Evolutionary conservation across 64 coral and sea anemone genomes (phyloP), one percentile per base, ranked within the genome.

Genomic region (Cladopsammia gracilis): DNA sequence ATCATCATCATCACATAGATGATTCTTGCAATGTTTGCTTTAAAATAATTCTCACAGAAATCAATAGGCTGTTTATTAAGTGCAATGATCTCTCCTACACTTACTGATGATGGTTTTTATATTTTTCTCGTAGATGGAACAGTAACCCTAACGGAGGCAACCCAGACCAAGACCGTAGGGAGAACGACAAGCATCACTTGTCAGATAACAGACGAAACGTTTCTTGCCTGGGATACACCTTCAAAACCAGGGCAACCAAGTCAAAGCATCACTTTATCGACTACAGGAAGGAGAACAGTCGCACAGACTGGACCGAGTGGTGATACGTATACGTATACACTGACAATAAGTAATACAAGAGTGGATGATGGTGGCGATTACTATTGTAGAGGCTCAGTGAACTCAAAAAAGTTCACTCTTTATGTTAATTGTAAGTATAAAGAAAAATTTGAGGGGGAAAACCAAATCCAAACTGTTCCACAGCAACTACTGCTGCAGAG

Each of bases 361-460:
- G 61, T n/a, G 6, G 9, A 84, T 3, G 80, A 84, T 67, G 80
- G 80, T 23, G 80, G 80, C 9, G 10, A 23, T 1, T 84, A 67
- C 45, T 7, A 24, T 11, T 84, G 80, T 50, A 1, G 18, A 49
- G 80, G 80, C 46, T n/a, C 61, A 47, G 0, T 0, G 13, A 6
- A 13, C 3, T 22, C 10, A 1, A 3, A 8, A 18, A 22, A 2
- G 1, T 67, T 50, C 44, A 84, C 26, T 50, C 19, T 67, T 49
- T 2, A 62, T 16, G 80, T 84, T 67, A 26, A 66, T 43, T 49
- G 80, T 84, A 66, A 84, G 80, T 84, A 23, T 44, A 34, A 34
- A 34, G 34, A 0, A 34, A 34, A 34, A 34, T 34, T 34, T 34
- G 0, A 34, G 34, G 34, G 34, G 34, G 34, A 34, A 34, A 34